Percentiles rank a stretch among this genome's conserved stretches.
These are phyloP conservation scores for Karalla daura DNA, from an alignment of 2,797 vertebrate genomes.

Conservation along the genomic window DNA sequence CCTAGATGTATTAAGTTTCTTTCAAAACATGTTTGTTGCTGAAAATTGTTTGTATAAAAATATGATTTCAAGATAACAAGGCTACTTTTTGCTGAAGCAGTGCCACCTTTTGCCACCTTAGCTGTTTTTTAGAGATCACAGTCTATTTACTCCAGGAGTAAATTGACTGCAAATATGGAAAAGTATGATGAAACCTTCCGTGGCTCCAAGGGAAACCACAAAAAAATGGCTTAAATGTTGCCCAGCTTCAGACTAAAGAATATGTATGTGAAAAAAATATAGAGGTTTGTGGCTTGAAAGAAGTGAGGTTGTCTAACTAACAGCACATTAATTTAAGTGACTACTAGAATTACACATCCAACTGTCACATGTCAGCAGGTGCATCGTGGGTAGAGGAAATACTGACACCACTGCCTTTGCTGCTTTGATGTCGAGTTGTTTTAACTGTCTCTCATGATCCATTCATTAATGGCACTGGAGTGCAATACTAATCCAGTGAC, in stretches of 20 bases:
- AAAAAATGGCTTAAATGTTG: neutral
- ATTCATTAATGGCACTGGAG: neutral
- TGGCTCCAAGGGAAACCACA: neutral
- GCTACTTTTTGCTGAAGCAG: neutral
- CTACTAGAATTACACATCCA: neutral
- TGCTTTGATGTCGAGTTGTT: neutral
- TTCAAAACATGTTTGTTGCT: neutral
- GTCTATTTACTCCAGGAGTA: neutral
- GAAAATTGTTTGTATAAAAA: neutral
- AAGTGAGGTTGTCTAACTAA: neutral
- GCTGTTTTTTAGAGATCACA: neutral
- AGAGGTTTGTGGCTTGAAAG: neutral
- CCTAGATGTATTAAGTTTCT: neutral
- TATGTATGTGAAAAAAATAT: neutral
- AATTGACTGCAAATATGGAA: neutral
- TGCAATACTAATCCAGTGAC: neutral
- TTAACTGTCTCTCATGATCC: too few relatives aligned
- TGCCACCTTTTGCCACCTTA: too few relatives aligned
- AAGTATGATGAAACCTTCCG: neutral
- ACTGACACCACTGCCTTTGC: neutral
- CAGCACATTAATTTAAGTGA: neutral
- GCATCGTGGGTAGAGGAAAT: neutral
- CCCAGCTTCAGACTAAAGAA: neutral
- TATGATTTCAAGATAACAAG: neutral
- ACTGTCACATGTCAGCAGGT: neutral